Conservation (phyloP, 2,888 invertebrate species). For the Polietes domitor region DNA sequence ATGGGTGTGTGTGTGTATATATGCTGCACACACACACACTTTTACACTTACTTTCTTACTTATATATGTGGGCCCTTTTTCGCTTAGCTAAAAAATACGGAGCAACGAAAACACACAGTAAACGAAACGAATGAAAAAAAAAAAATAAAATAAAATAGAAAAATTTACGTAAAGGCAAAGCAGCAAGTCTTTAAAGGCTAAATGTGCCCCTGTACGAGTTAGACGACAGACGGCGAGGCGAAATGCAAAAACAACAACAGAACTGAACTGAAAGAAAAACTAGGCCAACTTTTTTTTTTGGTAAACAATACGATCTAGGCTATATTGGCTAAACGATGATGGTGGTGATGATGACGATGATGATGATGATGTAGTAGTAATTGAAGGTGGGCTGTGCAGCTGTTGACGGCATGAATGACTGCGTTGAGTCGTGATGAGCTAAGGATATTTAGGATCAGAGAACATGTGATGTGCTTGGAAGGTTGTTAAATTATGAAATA, state of each 20-base stretch:
- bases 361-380: neutral
- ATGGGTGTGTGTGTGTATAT: conserved; percentile 12
- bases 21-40: neutral
- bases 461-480: too few relatives aligned
- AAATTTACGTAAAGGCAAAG: conserved; percentile 9
- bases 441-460: neutral
- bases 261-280: neutral
- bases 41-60: neutral
- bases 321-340: conserved; percentile 14
- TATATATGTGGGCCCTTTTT: neutral
- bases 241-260: conserved; percentile 14
- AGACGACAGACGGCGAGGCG: neutral
- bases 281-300: conserved; percentile 24
- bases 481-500: too few relatives aligned
- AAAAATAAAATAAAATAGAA: neutral
- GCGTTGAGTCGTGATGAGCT: neutral
- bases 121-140: neutral
- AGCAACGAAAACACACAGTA: neutral
- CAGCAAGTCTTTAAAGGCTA: conserved; percentile 1
- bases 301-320: conserved; percentile 20
- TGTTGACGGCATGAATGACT: neutral
- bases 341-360: too few relatives aligned
- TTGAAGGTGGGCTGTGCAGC: neutral
- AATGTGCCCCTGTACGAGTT: conserved; percentile 21
- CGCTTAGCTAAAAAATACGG: neutral